Evolutionary conservation across 2,113 vertebrate species (phyloP).

Genomic region (Blennius ocellaris): DNA sequence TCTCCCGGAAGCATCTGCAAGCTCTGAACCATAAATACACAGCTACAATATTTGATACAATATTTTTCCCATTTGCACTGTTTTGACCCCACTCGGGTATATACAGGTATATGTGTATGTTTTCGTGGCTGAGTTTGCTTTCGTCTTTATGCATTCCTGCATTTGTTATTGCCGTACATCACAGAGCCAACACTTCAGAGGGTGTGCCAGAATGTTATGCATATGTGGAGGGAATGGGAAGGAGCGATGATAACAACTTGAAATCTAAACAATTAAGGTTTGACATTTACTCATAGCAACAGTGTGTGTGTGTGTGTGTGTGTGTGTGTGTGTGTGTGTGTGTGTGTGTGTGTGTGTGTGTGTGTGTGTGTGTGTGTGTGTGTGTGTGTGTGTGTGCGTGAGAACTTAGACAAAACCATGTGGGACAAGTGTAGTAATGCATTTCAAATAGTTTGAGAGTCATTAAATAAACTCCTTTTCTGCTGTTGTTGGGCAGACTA

Average conservation of each 20-base stretch:
- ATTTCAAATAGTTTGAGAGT: too few species aligned
- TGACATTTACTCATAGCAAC: conserved; percentile 23
- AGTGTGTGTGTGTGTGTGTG: not conserved
- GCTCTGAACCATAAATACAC: conserved; percentile 23
- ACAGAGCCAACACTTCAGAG: conserved; percentile 1
- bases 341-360: too few species aligned
- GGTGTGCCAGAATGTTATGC: conserved; percentile 33
- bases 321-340: too few species aligned
- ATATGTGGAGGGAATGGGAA: conserved; percentile 11
- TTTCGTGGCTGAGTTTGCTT: not conserved
- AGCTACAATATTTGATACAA: conserved; percentile 17
- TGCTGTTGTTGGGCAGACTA: too few species aligned
- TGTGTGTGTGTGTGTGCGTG: too few species aligned
- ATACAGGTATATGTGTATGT: not conserved
- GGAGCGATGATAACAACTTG: conserved; percentile 21
- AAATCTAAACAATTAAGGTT: conserved; percentile 33
- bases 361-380: too few species aligned
- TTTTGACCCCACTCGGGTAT: not conserved
- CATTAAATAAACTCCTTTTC: too few species aligned
- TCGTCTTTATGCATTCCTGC: conserved; percentile 9
- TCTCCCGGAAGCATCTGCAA: conserved; percentile 13
- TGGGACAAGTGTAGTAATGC: too few species aligned
- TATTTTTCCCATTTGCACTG: conserved; percentile 1
- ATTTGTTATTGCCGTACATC: conserved; percentile 14
- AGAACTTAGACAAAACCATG: too few species aligned